Evolutionary conservation across 2,888 invertebrate species (phyloP).

Genomic region (Nysson spinosus): DNA sequence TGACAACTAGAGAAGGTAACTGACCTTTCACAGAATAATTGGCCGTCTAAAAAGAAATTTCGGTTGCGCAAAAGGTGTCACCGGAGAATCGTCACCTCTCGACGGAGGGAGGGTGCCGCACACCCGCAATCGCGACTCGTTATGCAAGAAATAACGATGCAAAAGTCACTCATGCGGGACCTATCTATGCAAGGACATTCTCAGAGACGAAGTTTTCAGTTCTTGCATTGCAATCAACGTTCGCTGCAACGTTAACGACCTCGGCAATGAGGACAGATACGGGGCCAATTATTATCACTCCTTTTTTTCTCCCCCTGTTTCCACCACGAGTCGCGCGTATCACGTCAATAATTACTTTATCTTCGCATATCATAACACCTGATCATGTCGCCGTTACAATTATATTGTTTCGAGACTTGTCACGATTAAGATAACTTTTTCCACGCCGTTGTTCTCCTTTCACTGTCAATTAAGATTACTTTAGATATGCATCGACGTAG

Average conservation of each 20-base stretch:
- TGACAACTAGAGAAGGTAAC: slow-evolving; percentile 14
- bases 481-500: background rate
- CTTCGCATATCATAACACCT: slow-evolving; percentile 2
- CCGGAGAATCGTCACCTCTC: slow-evolving; percentile 43
- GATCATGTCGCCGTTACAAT: slow-evolving; percentile 12
- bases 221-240: slow-evolving; percentile 30
- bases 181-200: slow-evolving; percentile 56
- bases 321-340: background rate
- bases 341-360: slow-evolving; percentile 29
- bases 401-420: slow-evolving; percentile 25
- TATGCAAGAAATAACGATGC: slow-evolving; percentile 55
- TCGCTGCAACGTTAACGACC: slow-evolving; percentile 53
- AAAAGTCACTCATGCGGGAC: slow-evolving; percentile 59
- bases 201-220: slow-evolving; percentile 44
- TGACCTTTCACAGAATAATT: slow-evolving; percentile 48
- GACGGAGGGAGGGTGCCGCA: slow-evolving; percentile 9
- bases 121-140: slow-evolving; percentile 42
- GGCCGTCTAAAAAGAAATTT: slow-evolving; percentile 38
- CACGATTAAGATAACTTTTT: slow-evolving; percentile 22
- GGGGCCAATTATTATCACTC: slow-evolving; percentile 37
- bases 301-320: no score
- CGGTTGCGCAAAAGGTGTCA: slow-evolving; percentile 57
- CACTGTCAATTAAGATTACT: slow-evolving; percentile 17
- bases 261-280: slow-evolving; percentile 57
- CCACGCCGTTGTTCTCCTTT: slow-evolving; percentile 28